Conservation (phyloP, 2,797 vertebrate species). For the Emys orbicularis region DNA sequence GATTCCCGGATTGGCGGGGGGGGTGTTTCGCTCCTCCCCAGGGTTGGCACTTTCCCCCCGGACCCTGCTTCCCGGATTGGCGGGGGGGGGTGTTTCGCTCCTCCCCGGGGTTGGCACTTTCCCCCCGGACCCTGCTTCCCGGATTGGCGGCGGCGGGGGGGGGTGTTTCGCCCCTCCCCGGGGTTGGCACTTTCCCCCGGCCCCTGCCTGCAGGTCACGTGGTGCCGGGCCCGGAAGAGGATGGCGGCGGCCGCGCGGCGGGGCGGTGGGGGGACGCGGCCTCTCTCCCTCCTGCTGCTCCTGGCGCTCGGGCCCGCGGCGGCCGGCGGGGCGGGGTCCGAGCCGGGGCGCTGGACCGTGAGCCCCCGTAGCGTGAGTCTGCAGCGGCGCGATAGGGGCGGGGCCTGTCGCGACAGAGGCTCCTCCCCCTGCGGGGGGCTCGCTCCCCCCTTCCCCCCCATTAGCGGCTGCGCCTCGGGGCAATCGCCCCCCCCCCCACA, state of each 20-base stretch:
- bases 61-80: not conserved
- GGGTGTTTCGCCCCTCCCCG: not conserved
- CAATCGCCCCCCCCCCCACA: not conserved
- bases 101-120: not conserved
- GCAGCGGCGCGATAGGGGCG: not conserved
- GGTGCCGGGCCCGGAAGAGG: slow-evolving; percentile 28
- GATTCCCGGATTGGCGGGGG: not conserved
- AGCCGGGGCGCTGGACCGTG: not conserved
- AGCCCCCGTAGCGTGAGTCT: not conserved
- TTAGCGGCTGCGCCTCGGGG: no score
- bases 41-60: not conserved
- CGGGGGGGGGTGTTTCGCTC: not conserved
- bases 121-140: not conserved
- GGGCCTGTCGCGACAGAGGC: not conserved
- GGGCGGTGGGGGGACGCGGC: not conserved
- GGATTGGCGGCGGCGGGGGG: no score
- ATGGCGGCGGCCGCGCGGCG: not conserved
- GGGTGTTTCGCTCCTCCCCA: not conserved
- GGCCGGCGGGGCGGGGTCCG: not conserved
- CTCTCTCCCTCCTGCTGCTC: not conserved
- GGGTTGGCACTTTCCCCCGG: not conserved
- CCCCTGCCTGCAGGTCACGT: not conserved
- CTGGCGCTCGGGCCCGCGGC: not conserved
- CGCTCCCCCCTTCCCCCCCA: no score
- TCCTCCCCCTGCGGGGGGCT: not conserved